Conservation (phyloP, 2,888 invertebrate genomes). For the Synanthedon tipuliformis region DNA sequence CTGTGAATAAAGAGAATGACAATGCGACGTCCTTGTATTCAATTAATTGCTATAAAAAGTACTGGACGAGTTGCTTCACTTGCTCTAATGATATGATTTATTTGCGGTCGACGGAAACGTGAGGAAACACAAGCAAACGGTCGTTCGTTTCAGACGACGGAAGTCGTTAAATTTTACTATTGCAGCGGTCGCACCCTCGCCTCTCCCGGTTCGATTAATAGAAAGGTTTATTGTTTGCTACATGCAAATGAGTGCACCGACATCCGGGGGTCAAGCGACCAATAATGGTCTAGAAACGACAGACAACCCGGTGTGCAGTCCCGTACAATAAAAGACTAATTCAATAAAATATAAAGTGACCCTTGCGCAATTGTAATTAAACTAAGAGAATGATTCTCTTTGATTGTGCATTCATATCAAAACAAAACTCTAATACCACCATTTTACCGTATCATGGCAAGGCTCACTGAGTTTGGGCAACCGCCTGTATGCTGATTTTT, state of each 20-base stretch:
- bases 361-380: no score
- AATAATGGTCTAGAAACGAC: neutral
- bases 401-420: no score
- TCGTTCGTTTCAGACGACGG: slow-evolving; percentile 17
- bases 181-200: slow-evolving; percentile 23
- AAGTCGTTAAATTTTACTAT: slow-evolving; percentile 42
- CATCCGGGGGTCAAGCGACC: slow-evolving; percentile 5
- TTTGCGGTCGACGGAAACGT: slow-evolving; percentile 1
- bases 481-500: no score
- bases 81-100: slow-evolving; percentile 9
- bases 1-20: slow-evolving; percentile 15
- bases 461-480: no score
- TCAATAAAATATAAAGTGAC: no score
- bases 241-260: slow-evolving; percentile 21
- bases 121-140: slow-evolving; percentile 1
- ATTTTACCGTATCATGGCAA: no score
- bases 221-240: slow-evolving; percentile 35
- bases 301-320: no score
- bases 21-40: slow-evolving; percentile 30
- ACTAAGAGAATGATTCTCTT: no score
- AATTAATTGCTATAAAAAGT: slow-evolving; percentile 36
- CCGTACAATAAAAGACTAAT: no score
- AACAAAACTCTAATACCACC: no score
- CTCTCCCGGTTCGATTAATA: slow-evolving; percentile 24
- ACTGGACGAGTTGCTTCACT: slow-evolving; percentile 9